Conservation (phyloP, 2,113 vertebrate species). For the Polypterus bichir region DNA sequence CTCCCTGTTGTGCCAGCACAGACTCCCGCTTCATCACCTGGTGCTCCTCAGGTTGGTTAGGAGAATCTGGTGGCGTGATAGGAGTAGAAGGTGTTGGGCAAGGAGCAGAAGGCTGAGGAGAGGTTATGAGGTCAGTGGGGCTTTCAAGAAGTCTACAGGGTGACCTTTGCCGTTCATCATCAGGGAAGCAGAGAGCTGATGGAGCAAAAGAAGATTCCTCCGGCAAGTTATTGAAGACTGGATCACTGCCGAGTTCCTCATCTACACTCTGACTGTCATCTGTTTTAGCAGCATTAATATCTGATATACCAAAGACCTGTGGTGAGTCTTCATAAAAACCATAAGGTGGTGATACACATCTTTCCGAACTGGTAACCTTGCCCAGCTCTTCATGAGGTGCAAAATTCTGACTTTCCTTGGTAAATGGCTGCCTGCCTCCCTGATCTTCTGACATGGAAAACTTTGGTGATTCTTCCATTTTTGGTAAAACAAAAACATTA, state of each 20-base stretch:
- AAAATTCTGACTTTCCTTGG: no score
- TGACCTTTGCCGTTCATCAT: conserved; percentile 49
- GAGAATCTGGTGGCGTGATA: conserved; percentile 18
- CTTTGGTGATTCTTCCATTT: no score
- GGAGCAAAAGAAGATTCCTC: conserved; percentile 15
- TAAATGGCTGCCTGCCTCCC: no score
- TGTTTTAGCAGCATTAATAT: conserved; percentile 47
- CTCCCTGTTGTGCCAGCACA: no score
- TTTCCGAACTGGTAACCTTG: no score
- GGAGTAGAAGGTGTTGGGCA: conserved; percentile 14
- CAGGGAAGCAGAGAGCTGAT: conserved; percentile 40
- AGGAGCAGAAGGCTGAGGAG: conserved; percentile 1
- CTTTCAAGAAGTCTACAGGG: background rate
- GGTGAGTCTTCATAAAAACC: no score
- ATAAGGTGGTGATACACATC: no score
- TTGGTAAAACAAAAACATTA: no score
- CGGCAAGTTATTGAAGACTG: no score
- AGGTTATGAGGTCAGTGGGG: background rate
- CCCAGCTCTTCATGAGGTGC: no score
- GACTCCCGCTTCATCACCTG: no score
- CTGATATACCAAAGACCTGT: conserved; percentile 21
- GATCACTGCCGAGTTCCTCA: conserved; percentile 8
- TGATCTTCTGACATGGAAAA: no score
- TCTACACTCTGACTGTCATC: conserved; percentile 11
- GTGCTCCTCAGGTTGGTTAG: conserved; percentile 12